Evolutionary conservation across 2,113 vertebrate genomes (phyloP), one percentile per base, ranked within the genome.

Genomic region (Sula dactylatra): DNA sequence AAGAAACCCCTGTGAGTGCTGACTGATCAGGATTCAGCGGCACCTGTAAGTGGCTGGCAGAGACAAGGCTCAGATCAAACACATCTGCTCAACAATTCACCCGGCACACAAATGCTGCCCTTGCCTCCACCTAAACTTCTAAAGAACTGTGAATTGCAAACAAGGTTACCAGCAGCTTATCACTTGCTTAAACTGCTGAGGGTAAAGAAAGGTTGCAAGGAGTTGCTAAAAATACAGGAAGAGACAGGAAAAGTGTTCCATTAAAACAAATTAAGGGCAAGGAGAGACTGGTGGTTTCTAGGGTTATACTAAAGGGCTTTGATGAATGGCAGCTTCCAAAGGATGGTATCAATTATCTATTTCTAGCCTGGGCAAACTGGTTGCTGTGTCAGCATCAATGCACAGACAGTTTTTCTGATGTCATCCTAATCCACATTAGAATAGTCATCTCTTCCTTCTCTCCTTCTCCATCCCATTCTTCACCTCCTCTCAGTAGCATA

Each of bases 341-440:
- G 79, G 80, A 77, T 70, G 79, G 76, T 62, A 93, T 90, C 74
- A 96, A 83, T 93, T 93, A 66, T 25, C 92, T 73, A n/a, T 73
- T 90, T 90, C 82, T 80, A 83, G 62, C 70, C 29, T 88, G 71
- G 61, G 73, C 72, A 93, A 74, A 92, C 64, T 70, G 34, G 38
- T 83, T 92, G 92, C 90, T 94, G n/a, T 64, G 59, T 86, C 82
- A 97, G 95, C 86, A 96, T 64, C 76, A 64, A 49, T 62, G 64
- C 86, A 87, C 56, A 62, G 62, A 16, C 36, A 49, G 25, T 70
- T 64, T 73, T 93, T 69, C 72, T 94, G 86, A 86, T 49, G 32
- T 94, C 94, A 89, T 93, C 55, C 72, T 89, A 58, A 92, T 67
- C 74, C 79, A 65, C 62, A 52, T 61, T 70, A 64, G 66, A 76